Evolutionary conservation across 2,888 invertebrate genomes (phyloP), one percentile per base, ranked within the genome.

Genomic region (Lamellibrachia satsuma): DNA sequence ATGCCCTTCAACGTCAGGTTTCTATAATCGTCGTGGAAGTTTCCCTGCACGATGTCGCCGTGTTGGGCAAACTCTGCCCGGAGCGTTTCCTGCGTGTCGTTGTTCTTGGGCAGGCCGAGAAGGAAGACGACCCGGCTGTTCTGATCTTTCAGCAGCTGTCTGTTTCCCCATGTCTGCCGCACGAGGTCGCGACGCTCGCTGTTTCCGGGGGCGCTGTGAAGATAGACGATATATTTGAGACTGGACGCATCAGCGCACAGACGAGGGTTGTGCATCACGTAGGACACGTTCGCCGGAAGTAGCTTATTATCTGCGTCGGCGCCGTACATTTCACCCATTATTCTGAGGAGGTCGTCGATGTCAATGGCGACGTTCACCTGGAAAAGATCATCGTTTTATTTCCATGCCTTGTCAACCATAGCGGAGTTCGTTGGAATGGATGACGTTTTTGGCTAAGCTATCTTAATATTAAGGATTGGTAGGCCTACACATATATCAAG

Each of bases 1-100:
- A 94, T 94, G 27, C 94, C 94, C 90, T 94, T 94, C 60, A 93
- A 93, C 15, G 94, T 94, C 2, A 94, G 93, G 92, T 94, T 94
- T 92, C 93, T 91, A 90, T 94, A 94, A 0, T 94, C 93, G 90
- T 94, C 94, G 4, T 93, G 91, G 91, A 94, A 94, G 90, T 94
- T 93, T 2, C 94, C 94, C 91, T 94, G 94, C 39, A 94, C 55
- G 52, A 94, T 57, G 51, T 94, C 94, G 27, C 92, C 92, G 91
- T 94, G 90, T 27, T 91, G 22, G 52, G 91, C 92, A 91, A 93
- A 93, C 90, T 94, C 94, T 7, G 55, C 52, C n/a, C 92, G 92
- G 22, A 94, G 90, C n/a, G 93, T 92, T 3, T 57, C 52, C 90
- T 94, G 94, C 15, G 93, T 11, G 7, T 52, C 57, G 0, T 90